Base-by-base conservation (phyloP, 2,888 invertebrate genomes). In the Oscheius sp. region DNA sequence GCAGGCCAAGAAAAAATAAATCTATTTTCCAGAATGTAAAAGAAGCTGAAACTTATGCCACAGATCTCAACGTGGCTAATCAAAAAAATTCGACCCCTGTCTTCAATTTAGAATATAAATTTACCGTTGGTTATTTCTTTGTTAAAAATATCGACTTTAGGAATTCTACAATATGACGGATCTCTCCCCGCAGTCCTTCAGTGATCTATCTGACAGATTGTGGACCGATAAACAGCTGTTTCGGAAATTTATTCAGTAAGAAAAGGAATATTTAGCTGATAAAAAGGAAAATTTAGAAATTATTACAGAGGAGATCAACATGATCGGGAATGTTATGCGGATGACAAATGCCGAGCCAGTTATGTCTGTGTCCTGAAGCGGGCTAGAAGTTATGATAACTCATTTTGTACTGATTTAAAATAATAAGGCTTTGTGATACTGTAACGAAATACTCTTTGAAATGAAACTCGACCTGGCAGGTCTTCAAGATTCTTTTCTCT, bases 11-110 rank as follows among this genome's bases (percentile, higher is more conserved):
- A 35, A 35, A 35, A 35, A 77, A 83, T 80, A 35, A 35, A n/a
- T n/a, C n/a, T 35, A 9, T 35, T 35, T 9, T 35, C 9, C 9
- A 35, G 35, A 84, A 79, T 1, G 80, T 82, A 6, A 74, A 83
- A 18, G 81, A 83, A 18, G 82, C 81, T 5, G 77, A 84, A n/a
- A 85, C 84, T 21, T 84, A 84, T 63, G 73, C 72, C 43, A 79
- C 82, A 27, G 81, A 85, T 75, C 76, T 85, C n/a, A 76, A 74
- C n/a, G 80, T 75, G 53, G 83, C 84, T 41, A 84, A 84, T 64
- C 29, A 71, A 49, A 79, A 77, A 23, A 75, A 77, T 61, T 74
- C 80, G 23, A 79, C 83, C 52, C 81, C 82, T 7, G 78, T 77
- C 23, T 83, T 76, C 74, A 70, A 63, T 49, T 74, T 80, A 3